Evolutionary conservation across 2,113 vertebrate species (phyloP).

Genomic region (Gymnogyps californianus): DNA sequence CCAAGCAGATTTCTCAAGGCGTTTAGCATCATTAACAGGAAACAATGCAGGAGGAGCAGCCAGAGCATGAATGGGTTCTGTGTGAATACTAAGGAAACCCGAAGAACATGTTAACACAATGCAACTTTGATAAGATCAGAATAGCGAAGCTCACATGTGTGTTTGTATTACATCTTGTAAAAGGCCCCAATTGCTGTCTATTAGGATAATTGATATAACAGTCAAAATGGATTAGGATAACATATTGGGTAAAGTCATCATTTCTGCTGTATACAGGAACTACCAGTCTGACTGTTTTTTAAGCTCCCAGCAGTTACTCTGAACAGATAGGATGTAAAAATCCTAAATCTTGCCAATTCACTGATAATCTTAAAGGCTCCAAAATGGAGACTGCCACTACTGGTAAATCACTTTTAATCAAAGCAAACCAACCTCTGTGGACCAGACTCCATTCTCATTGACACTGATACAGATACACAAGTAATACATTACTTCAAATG

Average conservation of each 20-base stretch:
- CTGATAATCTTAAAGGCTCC: background rate
- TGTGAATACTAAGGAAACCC: constrained; percentile 34
- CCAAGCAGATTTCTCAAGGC: constrained; percentile 4
- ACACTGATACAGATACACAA: background rate
- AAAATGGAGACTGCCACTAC: background rate
- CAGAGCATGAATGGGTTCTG: background rate
- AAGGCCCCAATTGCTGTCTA: background rate
- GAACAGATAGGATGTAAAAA: constrained; percentile 2
- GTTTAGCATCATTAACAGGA: constrained; percentile 3
- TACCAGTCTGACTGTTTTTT: background rate
- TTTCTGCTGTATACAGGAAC: constrained; percentile 15
- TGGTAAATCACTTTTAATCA: background rate
- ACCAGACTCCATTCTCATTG: background rate
- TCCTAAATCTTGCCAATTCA: background rate
- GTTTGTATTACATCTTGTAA: background rate
- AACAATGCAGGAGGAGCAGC: constrained; percentile 2
- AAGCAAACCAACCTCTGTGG: background rate
- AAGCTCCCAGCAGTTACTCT: background rate
- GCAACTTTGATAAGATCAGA: constrained; percentile 2
- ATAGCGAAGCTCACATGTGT: background rate
- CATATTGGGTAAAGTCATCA: background rate
- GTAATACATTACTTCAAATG: background rate
- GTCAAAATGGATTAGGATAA: constrained; percentile 27
- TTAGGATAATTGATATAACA: constrained; percentile 12
- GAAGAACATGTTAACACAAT: constrained; percentile 28